Percentiles rank a stretch among this genome's conserved stretches.
These are phyloP conservation scores for Crambe crambe DNA, from an alignment of 37 sponge, comb jelly and placozoan species.

Conservation along the genomic window DNA sequence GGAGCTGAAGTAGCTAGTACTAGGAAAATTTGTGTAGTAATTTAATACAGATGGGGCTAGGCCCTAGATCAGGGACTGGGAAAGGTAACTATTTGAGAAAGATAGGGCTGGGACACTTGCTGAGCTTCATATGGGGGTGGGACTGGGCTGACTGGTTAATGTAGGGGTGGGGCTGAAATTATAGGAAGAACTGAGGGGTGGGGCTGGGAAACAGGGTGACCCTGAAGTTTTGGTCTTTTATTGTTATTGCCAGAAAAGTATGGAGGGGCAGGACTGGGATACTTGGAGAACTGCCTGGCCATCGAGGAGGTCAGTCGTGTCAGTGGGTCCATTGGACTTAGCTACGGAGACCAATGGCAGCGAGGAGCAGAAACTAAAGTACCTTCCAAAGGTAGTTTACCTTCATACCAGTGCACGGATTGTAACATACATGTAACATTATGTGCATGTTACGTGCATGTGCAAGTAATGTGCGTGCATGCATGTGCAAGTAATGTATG, in stretches of 20 bases:
- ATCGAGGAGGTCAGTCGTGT: slow-evolving; percentile 95
- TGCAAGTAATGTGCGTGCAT: neutral
- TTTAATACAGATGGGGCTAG: no score
- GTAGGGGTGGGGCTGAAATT: neutral
- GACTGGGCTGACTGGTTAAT: neutral
- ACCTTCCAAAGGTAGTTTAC: slow-evolving; percentile 73
- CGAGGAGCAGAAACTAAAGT: slow-evolving; percentile 89
- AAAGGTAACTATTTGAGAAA: no score
- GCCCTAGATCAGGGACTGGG: no score
- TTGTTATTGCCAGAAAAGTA: slow-evolving; percentile 67
- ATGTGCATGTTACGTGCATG: neutral
- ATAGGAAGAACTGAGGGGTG: neutral
- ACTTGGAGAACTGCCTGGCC: slow-evolving; percentile 85
- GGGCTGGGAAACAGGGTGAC: neutral
- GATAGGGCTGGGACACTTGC: no score
- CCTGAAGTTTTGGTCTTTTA: neutral
- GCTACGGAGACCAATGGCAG: slow-evolving; percentile 96
- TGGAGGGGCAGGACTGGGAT: slow-evolving; percentile 87
- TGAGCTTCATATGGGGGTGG: no score
- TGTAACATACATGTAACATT: neutral
- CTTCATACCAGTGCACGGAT: neutral
- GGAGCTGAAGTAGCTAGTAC: no score
- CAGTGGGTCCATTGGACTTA: slow-evolving; percentile 86
- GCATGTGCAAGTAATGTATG: neutral
- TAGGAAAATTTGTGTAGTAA: slow-evolving; percentile 50